Evolutionary conservation across 1,140 invertebrate genomes (phyloP).

Genomic region (Leptinotarsa texana): DNA sequence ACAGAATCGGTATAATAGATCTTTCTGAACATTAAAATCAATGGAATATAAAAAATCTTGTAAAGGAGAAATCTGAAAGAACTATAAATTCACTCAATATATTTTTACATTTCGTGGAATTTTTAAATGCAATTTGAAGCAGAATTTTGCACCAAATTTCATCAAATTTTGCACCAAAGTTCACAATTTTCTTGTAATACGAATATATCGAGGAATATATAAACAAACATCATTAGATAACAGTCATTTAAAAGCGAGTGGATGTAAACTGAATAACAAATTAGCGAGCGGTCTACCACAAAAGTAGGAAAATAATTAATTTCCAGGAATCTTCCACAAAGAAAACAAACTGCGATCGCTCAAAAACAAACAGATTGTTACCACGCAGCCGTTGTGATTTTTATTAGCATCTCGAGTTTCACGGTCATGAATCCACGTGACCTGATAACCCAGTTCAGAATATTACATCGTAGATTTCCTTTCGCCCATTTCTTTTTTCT

Average conservation of each 20-base stretch:
- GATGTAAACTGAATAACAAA: not conserved
- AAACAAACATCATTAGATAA: not conserved
- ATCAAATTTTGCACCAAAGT: too few relatives aligned
- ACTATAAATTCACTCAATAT: too few relatives aligned
- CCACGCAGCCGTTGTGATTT: not conserved
- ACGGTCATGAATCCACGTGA: not conserved
- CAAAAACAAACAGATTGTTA: not conserved
- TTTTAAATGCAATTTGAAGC: too few relatives aligned
- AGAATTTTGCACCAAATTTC: too few relatives aligned
- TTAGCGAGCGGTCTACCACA: not conserved
- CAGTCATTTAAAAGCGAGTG: not conserved
- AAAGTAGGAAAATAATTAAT: not conserved
- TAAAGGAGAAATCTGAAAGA: too few relatives aligned
- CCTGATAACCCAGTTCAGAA: not conserved
- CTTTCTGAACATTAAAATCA: too few relatives aligned
- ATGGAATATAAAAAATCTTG: too few relatives aligned
- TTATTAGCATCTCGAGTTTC: not conserved
- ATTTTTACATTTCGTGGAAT: too few relatives aligned
- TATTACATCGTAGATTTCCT: slow-evolving; percentile 1
- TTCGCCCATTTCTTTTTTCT: slow-evolving; percentile 3
- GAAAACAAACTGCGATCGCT: not conserved
- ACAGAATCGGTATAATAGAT: too few relatives aligned
- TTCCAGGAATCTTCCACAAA: not conserved
- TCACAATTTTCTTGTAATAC: too few relatives aligned
- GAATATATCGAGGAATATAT: not conserved